Percentiles rank a stretch among this genome's conserved stretches.
Evolutionary conservation across 2,113 vertebrate genomes (phyloP).

Genomic region (Microcebus tavaratra): DNA sequence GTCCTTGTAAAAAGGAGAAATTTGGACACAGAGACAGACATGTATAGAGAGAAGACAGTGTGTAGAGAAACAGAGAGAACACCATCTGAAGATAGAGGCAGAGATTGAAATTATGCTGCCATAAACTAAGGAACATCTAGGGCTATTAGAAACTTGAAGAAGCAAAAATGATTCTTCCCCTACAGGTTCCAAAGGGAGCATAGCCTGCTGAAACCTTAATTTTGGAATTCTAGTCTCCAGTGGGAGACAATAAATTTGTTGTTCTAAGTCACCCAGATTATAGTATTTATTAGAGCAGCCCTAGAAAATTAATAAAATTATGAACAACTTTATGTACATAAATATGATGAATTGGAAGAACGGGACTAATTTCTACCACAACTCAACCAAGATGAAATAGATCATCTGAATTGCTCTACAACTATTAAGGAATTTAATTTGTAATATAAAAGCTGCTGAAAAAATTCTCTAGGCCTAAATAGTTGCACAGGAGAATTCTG

Average conservation of each 20-base stretch:
- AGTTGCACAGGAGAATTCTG: background rate
- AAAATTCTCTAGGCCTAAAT: background rate
- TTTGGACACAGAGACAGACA: background rate
- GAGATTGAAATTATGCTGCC: background rate
- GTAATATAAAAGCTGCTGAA: background rate
- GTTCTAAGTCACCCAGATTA: background rate
- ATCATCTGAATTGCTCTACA: background rate
- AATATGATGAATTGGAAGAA: slow-evolving; percentile 26
- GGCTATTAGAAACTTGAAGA: background rate
- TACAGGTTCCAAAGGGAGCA: background rate
- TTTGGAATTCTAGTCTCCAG: background rate
- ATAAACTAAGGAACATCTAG: background rate
- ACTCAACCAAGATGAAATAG: slow-evolving; percentile 6
- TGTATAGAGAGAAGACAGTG: background rate
- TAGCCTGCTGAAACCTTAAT: background rate
- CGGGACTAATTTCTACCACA: background rate
- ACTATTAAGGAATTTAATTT: background rate
- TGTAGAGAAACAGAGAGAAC: background rate
- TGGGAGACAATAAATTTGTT: background rate
- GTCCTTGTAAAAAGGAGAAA: slow-evolving; percentile 5
- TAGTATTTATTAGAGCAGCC: background rate
- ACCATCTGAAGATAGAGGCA: background rate
- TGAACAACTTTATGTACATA: background rate
- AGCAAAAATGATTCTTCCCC: background rate
- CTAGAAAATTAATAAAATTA: background rate